phyloP scores from a whole-genome alignment of 2,888 invertebrate species.

The Sylvicola fuscatus region DNA sequence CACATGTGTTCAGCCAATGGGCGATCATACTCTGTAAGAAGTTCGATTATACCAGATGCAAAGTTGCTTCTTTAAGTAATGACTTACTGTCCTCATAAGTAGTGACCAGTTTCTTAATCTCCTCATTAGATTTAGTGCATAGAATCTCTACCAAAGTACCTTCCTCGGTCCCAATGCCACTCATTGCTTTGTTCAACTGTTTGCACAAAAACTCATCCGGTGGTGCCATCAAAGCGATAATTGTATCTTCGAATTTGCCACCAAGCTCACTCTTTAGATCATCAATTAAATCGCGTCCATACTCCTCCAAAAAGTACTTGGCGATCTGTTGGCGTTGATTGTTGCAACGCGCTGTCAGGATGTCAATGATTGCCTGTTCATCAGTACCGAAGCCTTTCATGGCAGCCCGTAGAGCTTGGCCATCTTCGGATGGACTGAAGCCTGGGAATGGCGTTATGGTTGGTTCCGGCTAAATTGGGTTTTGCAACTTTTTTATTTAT shows the following conservation, averaged over 20 bases:
- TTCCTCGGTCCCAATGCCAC: slow-evolving; percentile 54
- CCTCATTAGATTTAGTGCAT: slow-evolving; percentile 43
- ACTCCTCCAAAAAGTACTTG: slow-evolving; percentile 35
- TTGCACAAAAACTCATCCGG: slow-evolving; percentile 48
- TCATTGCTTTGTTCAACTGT: slow-evolving; percentile 50
- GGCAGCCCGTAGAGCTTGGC: slow-evolving; percentile 38
- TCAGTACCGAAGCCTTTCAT: slow-evolving; percentile 63
- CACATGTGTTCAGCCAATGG: slow-evolving; percentile 51
- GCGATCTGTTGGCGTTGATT: slow-evolving; percentile 49
- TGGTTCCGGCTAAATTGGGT: slow-evolving; percentile 12
- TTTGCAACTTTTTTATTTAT: no score
- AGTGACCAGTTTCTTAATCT: slow-evolving; percentile 36
- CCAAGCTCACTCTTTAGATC: slow-evolving; percentile 53
- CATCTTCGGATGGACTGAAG: slow-evolving; percentile 42
- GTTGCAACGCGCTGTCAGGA: slow-evolving; percentile 47
- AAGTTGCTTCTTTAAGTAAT: no score
- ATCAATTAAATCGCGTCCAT: slow-evolving; percentile 38
- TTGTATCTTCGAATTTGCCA: slow-evolving; percentile 53
- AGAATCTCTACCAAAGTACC: slow-evolving; percentile 51
- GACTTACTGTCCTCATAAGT: slow-evolving; percentile 37
- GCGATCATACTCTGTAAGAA: slow-evolving; percentile 36
- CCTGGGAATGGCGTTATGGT: slow-evolving; percentile 34
- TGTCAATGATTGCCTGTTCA: slow-evolving; percentile 51
- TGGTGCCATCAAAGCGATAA: slow-evolving; percentile 45
- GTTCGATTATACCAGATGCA: no score